Base-by-base conservation (phyloP, 2,113 vertebrate species). In the Aix galericulata region DNA sequence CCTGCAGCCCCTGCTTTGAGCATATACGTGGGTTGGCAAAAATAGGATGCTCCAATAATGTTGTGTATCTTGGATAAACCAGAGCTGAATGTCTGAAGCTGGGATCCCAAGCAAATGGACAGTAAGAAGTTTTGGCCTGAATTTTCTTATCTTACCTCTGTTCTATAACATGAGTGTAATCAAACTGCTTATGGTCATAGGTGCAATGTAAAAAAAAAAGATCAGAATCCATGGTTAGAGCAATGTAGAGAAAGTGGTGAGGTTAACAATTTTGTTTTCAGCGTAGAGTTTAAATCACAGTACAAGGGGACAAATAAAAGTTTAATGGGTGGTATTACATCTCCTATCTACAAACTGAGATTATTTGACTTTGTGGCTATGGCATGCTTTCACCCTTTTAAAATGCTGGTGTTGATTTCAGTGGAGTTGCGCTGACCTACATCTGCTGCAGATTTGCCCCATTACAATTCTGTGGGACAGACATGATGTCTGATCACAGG, bases 171-270 rank as follows among this genome's bases (percentile, higher is more conserved):
- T 26, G 17, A 64, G 16, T 67, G 25, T 44, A 67, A 42, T 83
- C 6, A 56, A 86, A 3, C 25, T 18, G 26, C 15, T 67, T 64
- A 12, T 72, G 29, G 5, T 32, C 3, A 0, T 21, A 53, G 32
- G 20, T 50, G 5, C 5, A 17, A 50, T 69, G 36, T 48, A n/a
- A 62, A 85, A 59, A 25, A 52, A 53, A 52, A 22, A 26, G 21
- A 36, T 36, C 34, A 59, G 36, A 91, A 83, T 55, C 17, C 26
- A 29, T 26, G 23, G 9, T 32, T 75, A 55, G 31, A 84, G 25
- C 10, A 29, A 36, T 50, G 38, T 0, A 2, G 42, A 80, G 60
- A 71, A 66, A 62, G 67, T 0, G 0, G 17, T 59, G 72, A 71
- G 25, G 42, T 71, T 40, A 59, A 44, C 10, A n/a, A 25, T 66